Base-by-base conservation (phyloP, 35 echinoderm and acorn worm species). In the Lytechinus variegatus region DNA sequence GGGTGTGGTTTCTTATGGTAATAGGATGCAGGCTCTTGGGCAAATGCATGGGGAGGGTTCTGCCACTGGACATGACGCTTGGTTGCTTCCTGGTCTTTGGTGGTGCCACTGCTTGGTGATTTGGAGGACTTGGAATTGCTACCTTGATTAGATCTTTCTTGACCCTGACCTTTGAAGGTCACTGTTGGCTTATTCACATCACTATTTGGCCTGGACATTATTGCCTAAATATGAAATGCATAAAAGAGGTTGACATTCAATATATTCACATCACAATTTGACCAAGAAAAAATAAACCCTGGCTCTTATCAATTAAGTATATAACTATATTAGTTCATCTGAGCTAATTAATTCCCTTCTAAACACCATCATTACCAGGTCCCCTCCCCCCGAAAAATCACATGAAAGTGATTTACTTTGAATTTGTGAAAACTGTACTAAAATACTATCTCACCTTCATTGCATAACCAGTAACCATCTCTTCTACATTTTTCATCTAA, bases 181-280 rank as follows among this genome's bases (percentile, higher is more conserved):
- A 21, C 28, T 14, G 88, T 44, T 5, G 28, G 88, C 52, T 90
- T 90, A 54, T 90, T 90, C 11, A 90, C 88, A 90, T 90, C 88
- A 54, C 88, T 90, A 9, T 95, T 97, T 54, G 91, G 95, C 61
- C 96, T 95, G 94, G 96, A 95, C 86, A 97, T 71, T 58, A 97
- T 97, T 19, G 96, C 95, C 96, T 97, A 90, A 16, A 79, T 5
- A 24, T 79, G 19, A 79, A 7, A 6, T 56, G 56, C 14, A 95
- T 54, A 96, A 54, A 54, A 54, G 53, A 14, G 86, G 33, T 44
- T 44, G 33, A 19, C 27, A 97, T 92, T 58, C 56, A 58, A 13
- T 58, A 44, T 58, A 9, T 58, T 9, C 9, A 57, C 12, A 57
- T 57, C n/a, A 44, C 33, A 44, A 44, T 44, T 44, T 44, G 33